Base-by-base conservation (phyloP, 2,888 invertebrate genomes). In the Elysia crispata region DNA sequence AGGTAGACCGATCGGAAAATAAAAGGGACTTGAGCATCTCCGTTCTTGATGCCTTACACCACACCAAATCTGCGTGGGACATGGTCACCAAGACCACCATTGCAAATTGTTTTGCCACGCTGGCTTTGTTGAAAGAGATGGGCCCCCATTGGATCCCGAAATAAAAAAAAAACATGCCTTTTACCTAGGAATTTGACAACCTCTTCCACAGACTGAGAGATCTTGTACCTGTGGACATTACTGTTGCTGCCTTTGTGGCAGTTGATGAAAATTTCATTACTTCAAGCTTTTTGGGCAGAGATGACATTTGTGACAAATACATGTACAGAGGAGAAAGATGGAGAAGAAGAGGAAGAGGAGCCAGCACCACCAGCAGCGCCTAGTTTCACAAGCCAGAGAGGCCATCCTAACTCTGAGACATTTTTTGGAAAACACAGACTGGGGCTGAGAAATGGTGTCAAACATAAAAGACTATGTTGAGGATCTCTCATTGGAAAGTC, bases 301-400 rank as follows among this genome's bases (percentile, higher is more conserved):
- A 54, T 13, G 54, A 20, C 54, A 13, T 54, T 20, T 54, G 54
- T 54, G 13, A 54, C 13, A 15, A 20, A 15, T 54, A 54, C 54
- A 54, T n/a, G n/a, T n/a, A n/a, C n/a, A n/a, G n/a, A n/a, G n/a
- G 54, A 54, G 13, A 54, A 20, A 13, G 31, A 69, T 5, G 69
- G 31, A 30, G 30, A 69, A 69, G 69, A 69, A 31, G 13, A 30
- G 25, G 69, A 69, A 28, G 69, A 69, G 13, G 31, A 13, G 25
- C 25, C 69, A 23, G 13, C 69, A 28, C 69, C 69, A 28, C 31
- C 15, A 23, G 15, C 18, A 28, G 13, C 31, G 13, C 69, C 69
- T 15, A 69, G 31, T 69, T 30, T 28, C 69, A 69, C 30, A 69
- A 13, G 69, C 69, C 25, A 23, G 69, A 30, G 69, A 69, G 18